These are phyloP conservation scores for Chloropsis cyanopogon DNA, from an alignment of 2,113 vertebrate genomes.

Conservation along the genomic window DNA sequence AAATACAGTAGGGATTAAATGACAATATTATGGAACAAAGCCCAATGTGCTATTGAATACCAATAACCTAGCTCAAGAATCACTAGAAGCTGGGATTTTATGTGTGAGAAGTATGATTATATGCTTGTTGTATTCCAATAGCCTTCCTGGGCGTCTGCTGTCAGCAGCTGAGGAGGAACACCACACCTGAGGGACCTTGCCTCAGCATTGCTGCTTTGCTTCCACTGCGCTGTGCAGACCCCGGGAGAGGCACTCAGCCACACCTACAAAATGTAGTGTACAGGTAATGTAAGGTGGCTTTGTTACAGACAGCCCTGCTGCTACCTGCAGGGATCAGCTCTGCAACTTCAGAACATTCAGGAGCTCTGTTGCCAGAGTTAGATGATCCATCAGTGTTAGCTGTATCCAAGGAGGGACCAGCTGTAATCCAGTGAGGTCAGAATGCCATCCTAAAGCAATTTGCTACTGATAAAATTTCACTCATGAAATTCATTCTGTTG, in stretches of 20 bases:
- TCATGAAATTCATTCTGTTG: neutral
- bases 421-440: neutral
- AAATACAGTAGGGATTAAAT: neutral
- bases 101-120: neutral
- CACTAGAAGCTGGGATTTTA: neutral
- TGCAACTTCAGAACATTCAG: neutral
- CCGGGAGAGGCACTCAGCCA: neutral
- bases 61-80: neutral
- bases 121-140: neutral
- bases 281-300: neutral
- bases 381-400: neutral
- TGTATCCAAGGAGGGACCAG: neutral
- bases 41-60: neutral
- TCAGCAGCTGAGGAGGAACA: neutral
- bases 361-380: neutral
- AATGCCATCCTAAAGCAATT: neutral
- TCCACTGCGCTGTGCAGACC: fast-evolving
- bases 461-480: neutral
- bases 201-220: neutral
- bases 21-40: neutral
- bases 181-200: neutral
- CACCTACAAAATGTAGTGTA: fast-evolving
- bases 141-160: neutral
- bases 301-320: neutral
- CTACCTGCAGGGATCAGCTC: neutral